A percentile compares a stretch with the other conserved stretches of the same genome.
Conservation (phyloP, 2,797 vertebrate genomes). For the Glyptemys insculpta region DNA sequence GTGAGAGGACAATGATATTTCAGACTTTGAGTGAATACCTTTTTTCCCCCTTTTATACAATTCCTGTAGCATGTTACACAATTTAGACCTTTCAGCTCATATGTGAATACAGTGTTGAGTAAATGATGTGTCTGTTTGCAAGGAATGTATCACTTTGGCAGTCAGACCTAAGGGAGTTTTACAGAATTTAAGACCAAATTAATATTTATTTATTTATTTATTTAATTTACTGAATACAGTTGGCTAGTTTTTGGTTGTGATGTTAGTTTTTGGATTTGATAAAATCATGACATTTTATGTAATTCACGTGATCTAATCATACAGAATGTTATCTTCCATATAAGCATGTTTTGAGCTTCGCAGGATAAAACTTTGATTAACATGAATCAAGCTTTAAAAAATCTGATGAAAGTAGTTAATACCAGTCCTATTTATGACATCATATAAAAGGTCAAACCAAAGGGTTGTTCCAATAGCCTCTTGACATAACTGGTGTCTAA, state of each 20-base stretch:
- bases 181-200: neutral
- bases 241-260: neutral
- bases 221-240: neutral
- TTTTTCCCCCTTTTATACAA: neutral
- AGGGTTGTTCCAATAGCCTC: neutral
- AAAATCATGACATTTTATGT: neutral
- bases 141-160: neutral
- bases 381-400: neutral
- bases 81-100: neutral
- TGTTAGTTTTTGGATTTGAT: neutral
- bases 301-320: neutral
- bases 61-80: neutral
- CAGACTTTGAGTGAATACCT: neutral
- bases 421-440: neutral
- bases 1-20: neutral
- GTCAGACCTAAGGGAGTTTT: neutral
- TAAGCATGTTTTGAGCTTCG: constrained; percentile 15
- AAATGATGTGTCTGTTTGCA: neutral
- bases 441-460: constrained; percentile 29
- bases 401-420: neutral
- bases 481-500: constrained; percentile 27
- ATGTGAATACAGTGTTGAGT: neutral
- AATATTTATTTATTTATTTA: neutral
- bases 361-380: neutral
- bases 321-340: neutral